Evolutionary conservation across 2,113 vertebrate genomes (phyloP).

Genomic region (Orientallactaga bullata): DNA sequence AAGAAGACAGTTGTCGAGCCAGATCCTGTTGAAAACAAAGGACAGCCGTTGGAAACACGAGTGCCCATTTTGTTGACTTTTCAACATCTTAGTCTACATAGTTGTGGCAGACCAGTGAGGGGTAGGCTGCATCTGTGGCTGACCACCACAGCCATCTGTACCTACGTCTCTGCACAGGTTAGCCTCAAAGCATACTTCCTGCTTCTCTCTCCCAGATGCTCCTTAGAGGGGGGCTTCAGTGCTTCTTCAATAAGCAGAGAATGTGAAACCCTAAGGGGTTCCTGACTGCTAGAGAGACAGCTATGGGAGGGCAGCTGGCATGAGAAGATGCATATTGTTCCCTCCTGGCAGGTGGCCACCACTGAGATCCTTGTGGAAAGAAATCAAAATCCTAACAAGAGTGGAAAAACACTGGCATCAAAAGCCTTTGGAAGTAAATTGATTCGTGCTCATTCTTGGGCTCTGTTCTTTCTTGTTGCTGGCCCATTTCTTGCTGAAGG

Average conservation of each 20-base stretch:
- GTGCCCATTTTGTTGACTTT: background rate
- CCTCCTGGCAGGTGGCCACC: slow-evolving; percentile 65
- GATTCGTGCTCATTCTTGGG: slow-evolving; percentile 39
- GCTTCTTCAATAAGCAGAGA: background rate
- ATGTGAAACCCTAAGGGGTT: background rate
- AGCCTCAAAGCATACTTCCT: background rate
- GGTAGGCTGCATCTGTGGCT: background rate
- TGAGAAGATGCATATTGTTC: slow-evolving; percentile 11
- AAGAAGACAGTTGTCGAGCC: background rate
- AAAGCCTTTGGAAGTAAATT: slow-evolving; percentile 14
- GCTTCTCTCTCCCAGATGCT: background rate
- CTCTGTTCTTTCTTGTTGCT: background rate
- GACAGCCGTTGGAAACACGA: background rate
- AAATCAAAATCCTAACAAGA: slow-evolving; percentile 65
- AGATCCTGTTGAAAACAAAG: background rate
- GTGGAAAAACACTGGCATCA: slow-evolving; percentile 77
- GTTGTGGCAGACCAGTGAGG: background rate
- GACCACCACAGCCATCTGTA: background rate
- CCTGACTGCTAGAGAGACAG: background rate
- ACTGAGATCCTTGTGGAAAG: slow-evolving; percentile 72
- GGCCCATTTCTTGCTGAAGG: slow-evolving; percentile 2
- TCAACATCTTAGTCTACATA: background rate
- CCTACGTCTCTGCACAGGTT: background rate
- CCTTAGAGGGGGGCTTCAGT: background rate
- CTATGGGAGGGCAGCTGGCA: slow-evolving; percentile 13